These are phyloP conservation scores for Cheilosia impressa DNA, from an alignment of 2,888 invertebrate species.

Conservation along the genomic window DNA sequence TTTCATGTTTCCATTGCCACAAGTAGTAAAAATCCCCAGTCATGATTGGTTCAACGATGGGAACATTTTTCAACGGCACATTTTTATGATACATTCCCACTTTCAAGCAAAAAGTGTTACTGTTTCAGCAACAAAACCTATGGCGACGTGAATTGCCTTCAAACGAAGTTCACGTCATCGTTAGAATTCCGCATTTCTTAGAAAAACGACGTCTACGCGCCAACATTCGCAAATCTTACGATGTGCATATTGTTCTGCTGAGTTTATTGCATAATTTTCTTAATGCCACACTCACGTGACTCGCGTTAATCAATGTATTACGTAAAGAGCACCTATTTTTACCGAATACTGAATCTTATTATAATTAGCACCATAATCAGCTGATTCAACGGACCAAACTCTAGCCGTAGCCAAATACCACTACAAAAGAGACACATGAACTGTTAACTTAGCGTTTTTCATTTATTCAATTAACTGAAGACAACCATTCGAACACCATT, in stretches of 20 bases:
- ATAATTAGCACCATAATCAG: neutral
- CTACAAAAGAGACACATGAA: slow-evolving; percentile 6
- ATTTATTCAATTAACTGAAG: slow-evolving; percentile 33
- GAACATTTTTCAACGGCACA: too few relatives aligned
- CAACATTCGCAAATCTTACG: too few relatives aligned
- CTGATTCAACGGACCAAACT: slow-evolving; percentile 10
- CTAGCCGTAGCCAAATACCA: neutral
- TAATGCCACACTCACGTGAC: neutral
- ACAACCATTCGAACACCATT: slow-evolving; percentile 40
- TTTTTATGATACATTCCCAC: too few relatives aligned
- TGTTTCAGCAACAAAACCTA: too few relatives aligned
- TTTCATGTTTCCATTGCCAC: too few relatives aligned
- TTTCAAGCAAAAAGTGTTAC: too few relatives aligned
- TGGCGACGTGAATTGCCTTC: too few relatives aligned
- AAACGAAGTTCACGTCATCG: too few relatives aligned
- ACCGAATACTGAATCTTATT: neutral
- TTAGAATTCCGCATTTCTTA: too few relatives aligned
- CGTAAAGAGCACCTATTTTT: neutral
- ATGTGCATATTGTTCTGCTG: neutral
- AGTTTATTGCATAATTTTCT: neutral
- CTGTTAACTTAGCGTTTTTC: slow-evolving; percentile 3
- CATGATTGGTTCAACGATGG: too few relatives aligned
- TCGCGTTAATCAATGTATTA: neutral
- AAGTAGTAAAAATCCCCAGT: too few relatives aligned
- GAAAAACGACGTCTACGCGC: too few relatives aligned